Evolutionary conservation across 2,113 vertebrate genomes (phyloP).

Genomic region (Albula glossodonta): DNA sequence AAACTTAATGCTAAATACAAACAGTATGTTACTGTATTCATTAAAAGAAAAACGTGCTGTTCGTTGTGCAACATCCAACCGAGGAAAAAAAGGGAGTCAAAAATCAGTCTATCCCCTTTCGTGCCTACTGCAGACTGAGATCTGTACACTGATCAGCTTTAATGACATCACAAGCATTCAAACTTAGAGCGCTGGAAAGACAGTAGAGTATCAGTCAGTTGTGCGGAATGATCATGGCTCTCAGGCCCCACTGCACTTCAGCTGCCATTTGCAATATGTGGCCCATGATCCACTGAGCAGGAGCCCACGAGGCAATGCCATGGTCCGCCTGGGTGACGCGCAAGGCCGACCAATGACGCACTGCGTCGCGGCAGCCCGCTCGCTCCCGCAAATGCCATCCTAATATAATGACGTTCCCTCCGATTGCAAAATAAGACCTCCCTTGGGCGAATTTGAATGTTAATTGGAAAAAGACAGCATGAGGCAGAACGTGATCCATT

Average conservation of each 20-base stretch:
- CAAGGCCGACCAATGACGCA: background rate
- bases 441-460: background rate
- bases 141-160: no score
- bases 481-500: background rate
- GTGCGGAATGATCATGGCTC: no score
- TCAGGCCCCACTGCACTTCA: no score
- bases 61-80: no score
- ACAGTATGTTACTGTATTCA: no score
- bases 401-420: background rate
- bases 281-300: background rate
- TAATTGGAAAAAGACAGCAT: conserved; percentile 4
- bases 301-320: background rate
- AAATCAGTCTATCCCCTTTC: no score
- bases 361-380: background rate
- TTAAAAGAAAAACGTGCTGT: no score
- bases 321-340: background rate
- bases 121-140: no score
- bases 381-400: background rate
- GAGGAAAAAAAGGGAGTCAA: no score
- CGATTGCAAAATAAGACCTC: background rate
- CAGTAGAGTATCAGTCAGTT: no score
- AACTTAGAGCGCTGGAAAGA: no score
- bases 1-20: background rate
- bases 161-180: no score
- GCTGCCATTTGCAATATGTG: background rate